Evolutionary conservation across 1,140 invertebrate genomes (phyloP).

Genomic region (Ceratina calcarata): DNA sequence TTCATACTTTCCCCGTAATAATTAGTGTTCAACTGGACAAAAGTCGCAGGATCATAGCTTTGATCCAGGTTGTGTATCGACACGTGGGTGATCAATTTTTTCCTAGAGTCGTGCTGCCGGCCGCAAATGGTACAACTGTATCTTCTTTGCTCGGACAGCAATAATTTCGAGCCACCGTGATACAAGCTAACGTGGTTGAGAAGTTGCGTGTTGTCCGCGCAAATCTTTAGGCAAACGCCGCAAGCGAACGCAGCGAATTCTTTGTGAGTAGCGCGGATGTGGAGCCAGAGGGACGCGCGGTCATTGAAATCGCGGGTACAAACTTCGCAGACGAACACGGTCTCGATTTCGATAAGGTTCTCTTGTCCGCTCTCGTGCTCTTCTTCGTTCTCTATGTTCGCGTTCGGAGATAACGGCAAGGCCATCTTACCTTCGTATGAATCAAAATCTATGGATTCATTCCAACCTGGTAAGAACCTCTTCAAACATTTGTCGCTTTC

Average conservation of each 20-base stretch:
- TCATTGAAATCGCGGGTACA: constrained; percentile 81
- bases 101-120: constrained; percentile 82
- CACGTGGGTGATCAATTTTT: constrained; percentile 82
- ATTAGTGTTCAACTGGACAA: constrained; percentile 80
- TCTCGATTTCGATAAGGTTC: constrained; percentile 75
- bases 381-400: constrained; percentile 64
- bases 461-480: constrained; percentile 53
- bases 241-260: constrained; percentile 82
- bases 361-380: constrained; percentile 67
- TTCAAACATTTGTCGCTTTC: constrained; percentile 76
- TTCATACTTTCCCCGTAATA: constrained; percentile 75
- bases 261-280: constrained; percentile 82
- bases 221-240: constrained; percentile 82
- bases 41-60: constrained; percentile 79
- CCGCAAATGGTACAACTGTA: constrained; percentile 82
- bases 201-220: constrained; percentile 79
- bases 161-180: constrained; percentile 75
- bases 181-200: constrained; percentile 81
- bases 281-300: constrained; percentile 81
- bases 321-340: constrained; percentile 80
- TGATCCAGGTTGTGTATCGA: constrained; percentile 81
- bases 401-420: constrained; percentile 49
- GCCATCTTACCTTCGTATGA: constrained; percentile 52
- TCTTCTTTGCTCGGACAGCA: constrained; percentile 75
- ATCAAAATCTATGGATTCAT: constrained; percentile 55